Base-by-base conservation (phyloP, 2,797 vertebrate genomes). In the Acropternis orthonyx region DNA sequence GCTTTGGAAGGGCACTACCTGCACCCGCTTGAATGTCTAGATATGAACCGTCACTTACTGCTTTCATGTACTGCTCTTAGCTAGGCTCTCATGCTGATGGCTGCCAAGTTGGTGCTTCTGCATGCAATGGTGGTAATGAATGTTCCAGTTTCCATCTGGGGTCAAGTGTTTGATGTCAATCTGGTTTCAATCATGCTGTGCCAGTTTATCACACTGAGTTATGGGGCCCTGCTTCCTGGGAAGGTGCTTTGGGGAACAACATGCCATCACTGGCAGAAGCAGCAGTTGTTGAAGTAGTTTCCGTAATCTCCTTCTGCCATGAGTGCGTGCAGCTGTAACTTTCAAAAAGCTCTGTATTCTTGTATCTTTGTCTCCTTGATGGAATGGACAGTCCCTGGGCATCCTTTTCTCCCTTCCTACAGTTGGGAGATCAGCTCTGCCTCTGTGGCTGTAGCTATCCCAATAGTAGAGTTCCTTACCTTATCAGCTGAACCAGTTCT, bases 271-370 rank as follows among this genome's bases (percentile, higher is more conserved):
- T 72, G 61, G 54, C 62, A 86, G 63, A 62, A 73, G 48, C 73
- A 93, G 71, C 51, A 66, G 44, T 10, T 63, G 71, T 20, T 79
- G 63, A 81, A 82, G 74, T 63, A 43, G 61, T 24, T 90, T 71
- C 54, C 2, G 2, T 55, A 65, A 0, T 68, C 44, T 65, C 44
- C 32, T 83, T 78, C 63, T 77, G 41, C 0, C 0, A 6, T 36
- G 69, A 79, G 10, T 21, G 44, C 0, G 0, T 34, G 46, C 37
- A 74, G 61, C 41, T 56, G 17, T 66, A 79, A 67, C 36, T 72
- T 90, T 76, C 68, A 85, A 32, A 83, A 48, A 49, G 10, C 32
- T 27, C 59, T 62, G 85, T 80, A n/a, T 83, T 23, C 15, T 71
- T 69, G 14, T 54, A 2, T 65, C 52, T 67, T 72, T 80, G 32